Conservation (phyloP, 2,888 invertebrate genomes). For the Troides aeacus region DNA sequence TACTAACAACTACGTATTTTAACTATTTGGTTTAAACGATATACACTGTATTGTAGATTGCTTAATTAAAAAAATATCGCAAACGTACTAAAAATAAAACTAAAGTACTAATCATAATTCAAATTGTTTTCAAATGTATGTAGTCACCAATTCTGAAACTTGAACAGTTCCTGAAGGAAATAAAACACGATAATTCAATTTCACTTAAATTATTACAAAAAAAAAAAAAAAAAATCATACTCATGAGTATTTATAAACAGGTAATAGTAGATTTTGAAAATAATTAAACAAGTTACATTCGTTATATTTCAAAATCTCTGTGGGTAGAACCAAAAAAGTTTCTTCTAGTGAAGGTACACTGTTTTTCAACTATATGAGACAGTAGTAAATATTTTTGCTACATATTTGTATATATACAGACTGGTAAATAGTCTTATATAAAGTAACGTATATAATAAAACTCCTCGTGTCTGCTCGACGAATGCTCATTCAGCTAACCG, state of each 20-base stretch:
- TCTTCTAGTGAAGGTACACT: neutral
- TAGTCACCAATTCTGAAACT: no score
- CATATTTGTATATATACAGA: neutral
- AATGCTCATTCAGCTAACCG: conserved; percentile 17
- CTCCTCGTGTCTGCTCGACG: conserved; percentile 25
- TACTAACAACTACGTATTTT: conserved; percentile 35
- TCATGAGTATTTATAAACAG: conserved; percentile 1
- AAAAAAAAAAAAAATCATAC: neutral
- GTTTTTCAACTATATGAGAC: neutral
- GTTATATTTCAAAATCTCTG: neutral
- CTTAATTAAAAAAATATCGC: conserved; percentile 28
- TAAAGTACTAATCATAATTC: no score
- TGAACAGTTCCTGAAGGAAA: no score
- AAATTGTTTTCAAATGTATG: no score
- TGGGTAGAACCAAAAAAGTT: neutral
- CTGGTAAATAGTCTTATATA: conserved; percentile 19
- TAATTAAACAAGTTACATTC: neutral
- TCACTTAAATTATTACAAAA: neutral
- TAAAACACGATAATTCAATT: no score
- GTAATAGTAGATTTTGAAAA: neutral
- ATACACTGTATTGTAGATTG: conserved; percentile 36
- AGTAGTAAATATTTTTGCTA: neutral
- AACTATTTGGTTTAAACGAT: conserved; percentile 52
- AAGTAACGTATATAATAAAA: conserved; percentile 20
- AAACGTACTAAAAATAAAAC: no score